Conservation (phyloP, 1,140 invertebrate genomes). For the Drosophila melanica region DNA sequence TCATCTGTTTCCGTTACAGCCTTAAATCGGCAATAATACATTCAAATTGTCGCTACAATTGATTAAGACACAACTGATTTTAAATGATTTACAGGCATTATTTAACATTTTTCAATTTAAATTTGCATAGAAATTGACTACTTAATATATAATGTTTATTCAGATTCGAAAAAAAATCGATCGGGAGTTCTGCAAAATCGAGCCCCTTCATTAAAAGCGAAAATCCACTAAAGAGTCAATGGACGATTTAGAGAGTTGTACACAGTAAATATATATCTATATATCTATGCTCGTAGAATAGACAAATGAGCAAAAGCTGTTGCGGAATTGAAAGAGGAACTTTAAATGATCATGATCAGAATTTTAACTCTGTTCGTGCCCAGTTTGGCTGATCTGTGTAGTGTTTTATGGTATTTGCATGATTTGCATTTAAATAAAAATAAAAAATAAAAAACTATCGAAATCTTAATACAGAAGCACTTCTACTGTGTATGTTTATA, state of each 20-base stretch:
- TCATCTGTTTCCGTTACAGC: too few species aligned
- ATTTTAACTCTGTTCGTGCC: constrained; percentile 26
- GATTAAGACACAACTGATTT: too few species aligned
- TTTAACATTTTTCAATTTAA: too few species aligned
- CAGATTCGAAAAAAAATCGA: neutral
- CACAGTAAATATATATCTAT: neutral
- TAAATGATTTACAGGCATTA: too few species aligned
- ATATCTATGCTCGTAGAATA: neutral
- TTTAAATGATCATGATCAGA: constrained; percentile 42
- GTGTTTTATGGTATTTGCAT: constrained; percentile 34
- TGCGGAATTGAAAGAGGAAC: constrained; percentile 21
- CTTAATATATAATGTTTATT: too few species aligned
- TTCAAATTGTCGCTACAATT: too few species aligned
- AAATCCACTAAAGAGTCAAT: neutral
- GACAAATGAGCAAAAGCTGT: neutral
- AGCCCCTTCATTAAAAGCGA: neutral
- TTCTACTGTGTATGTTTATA: neutral
- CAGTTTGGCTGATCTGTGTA: constrained; percentile 30
- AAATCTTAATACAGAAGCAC: constrained; percentile 21
- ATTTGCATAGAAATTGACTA: too few species aligned
- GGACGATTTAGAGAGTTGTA: constrained; percentile 8
- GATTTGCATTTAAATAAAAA: constrained; percentile 58
- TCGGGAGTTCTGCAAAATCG: neutral
- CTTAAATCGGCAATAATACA: too few species aligned
- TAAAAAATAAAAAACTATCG: constrained; percentile 57